Base-by-base conservation (phyloP, 2,113 vertebrate species). In the Oryzias woworae region DNA sequence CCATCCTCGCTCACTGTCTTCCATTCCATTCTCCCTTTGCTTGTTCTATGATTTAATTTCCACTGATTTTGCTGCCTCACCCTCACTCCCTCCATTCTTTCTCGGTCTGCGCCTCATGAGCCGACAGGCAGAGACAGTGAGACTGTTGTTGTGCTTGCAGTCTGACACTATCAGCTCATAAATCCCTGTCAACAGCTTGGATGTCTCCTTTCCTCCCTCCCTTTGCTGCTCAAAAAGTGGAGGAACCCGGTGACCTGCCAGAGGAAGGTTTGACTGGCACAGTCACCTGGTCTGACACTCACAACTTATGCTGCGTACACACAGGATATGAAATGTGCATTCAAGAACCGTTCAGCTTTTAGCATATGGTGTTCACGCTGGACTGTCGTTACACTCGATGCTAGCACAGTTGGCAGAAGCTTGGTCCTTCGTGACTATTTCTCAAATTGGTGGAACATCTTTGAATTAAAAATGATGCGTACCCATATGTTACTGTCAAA, bases 101-200 rank as follows among this genome's bases (percentile, higher is more conserved):
- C 62, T 73, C 75, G 65, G 57, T 81, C 81, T 77, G 66, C 62
- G 66, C 8, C 45, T 46, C 50, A 42, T 67, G 81, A 88, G 74
- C 75, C 82, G 87, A 86, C 84, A 84, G 75, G 77, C 73, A 73
- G 80, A 88, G 86, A 87, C 85, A 86, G 82, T 78, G 80, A 84
- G 87, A 83, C 84, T 86, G 85, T 85, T 89, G 87, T 87, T 89
- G 84, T 86, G 85, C 85, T 87, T 85, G 83, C 87, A 85, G 83
- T 86, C 85, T 89, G 87, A 91, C 88, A 91, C 83, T 88, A 89
- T 91, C 87, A 75, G 84, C 83, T 91, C 89, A 91, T 91, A 89
- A 90, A 91, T 90, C 79, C 84, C 82, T 89, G 89, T 89, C 89
- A 91, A 87, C 89, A 88, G 82, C 83, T 85, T 86, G 84, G 78